phyloP scores from a whole-genome alignment of 2,113 vertebrate species.

The Takifugu flavidus region DNA sequence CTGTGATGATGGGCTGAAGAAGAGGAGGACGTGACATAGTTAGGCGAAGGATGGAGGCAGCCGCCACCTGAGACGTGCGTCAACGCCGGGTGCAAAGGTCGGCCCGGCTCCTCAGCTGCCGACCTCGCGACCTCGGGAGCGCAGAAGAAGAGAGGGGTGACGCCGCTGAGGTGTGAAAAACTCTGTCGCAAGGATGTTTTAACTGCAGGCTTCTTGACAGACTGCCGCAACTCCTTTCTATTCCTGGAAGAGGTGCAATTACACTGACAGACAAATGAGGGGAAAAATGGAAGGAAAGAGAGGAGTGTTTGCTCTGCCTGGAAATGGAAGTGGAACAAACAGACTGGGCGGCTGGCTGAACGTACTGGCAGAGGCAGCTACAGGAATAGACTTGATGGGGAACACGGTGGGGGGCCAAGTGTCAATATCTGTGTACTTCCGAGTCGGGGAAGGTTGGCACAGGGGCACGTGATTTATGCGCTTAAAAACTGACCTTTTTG shows the following conservation, averaged over 20 bases:
- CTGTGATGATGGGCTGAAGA: too few species aligned
- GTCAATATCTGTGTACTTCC: conserved; percentile 25
- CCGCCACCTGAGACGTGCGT: too few species aligned
- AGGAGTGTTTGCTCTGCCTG: conserved; percentile 59
- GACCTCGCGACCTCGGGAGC: too few species aligned
- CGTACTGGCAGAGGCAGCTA: conserved; percentile 18
- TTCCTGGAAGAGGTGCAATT: conserved; percentile 68
- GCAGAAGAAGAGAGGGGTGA: conserved; percentile 1
- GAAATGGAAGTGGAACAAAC: conserved; percentile 40
- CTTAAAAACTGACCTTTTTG: conserved; percentile 53
- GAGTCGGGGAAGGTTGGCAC: conserved; percentile 9
- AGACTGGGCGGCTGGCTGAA: conserved; percentile 30
- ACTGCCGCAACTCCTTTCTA: conserved; percentile 61
- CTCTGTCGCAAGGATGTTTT: conserved; percentile 53
- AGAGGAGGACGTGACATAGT: too few species aligned
- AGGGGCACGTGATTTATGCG: conserved; percentile 2
- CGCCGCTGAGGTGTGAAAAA: conserved; percentile 28
- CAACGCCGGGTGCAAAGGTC: too few species aligned
- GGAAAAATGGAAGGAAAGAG: conserved; percentile 54
- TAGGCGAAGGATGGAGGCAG: too few species aligned
- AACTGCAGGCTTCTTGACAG: conserved; percentile 59
- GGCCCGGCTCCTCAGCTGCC: too few species aligned
- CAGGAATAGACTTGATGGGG: conserved; percentile 26
- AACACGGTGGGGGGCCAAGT: conserved; percentile 21
- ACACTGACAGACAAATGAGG: conserved; percentile 60